A percentile compares a stretch with the other conserved stretches of the same genome.
Evolutionary conservation across 2,113 vertebrate species (phyloP).

Genomic region (Cyanocitta stelleri): DNA sequence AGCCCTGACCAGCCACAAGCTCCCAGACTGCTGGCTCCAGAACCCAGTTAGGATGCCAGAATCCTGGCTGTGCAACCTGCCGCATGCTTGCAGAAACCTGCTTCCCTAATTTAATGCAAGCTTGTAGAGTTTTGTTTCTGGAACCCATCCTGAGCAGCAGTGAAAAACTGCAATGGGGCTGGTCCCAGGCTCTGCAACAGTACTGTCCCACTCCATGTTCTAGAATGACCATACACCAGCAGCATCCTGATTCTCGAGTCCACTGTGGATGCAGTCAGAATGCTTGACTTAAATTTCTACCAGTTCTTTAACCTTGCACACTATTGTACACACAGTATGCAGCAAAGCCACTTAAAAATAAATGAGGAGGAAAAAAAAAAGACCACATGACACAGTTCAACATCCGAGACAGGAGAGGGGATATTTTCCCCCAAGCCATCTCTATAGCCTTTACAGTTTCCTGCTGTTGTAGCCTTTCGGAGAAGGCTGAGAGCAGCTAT

Average conservation of each 20-base stretch:
- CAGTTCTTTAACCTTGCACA: neutral
- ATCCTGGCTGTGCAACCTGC: neutral
- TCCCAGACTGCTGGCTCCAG: slow-evolving; percentile 50
- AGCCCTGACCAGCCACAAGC: neutral
- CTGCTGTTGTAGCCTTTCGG: neutral
- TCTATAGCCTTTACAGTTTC: neutral
- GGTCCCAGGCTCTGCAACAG: neutral
- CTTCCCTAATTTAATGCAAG: slow-evolving; percentile 29
- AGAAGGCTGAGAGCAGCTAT: neutral
- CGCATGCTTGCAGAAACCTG: slow-evolving; percentile 47
- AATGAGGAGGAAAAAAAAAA: neutral
- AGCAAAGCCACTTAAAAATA: neutral
- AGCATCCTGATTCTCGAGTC: neutral
- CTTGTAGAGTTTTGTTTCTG: slow-evolving; percentile 26
- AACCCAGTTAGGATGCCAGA: slow-evolving; percentile 9
- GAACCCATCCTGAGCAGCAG: neutral
- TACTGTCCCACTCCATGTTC: neutral
- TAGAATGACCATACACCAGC: neutral
- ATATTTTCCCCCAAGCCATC: neutral
- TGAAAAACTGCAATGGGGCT: neutral
- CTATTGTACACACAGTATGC: neutral
- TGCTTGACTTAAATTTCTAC: neutral
- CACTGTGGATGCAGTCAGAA: neutral
- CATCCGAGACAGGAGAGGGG: neutral
- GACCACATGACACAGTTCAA: neutral